phyloP scores from a whole-genome alignment of 2,113 vertebrate genomes.

The Ictidomys tridecemlineatus region DNA sequence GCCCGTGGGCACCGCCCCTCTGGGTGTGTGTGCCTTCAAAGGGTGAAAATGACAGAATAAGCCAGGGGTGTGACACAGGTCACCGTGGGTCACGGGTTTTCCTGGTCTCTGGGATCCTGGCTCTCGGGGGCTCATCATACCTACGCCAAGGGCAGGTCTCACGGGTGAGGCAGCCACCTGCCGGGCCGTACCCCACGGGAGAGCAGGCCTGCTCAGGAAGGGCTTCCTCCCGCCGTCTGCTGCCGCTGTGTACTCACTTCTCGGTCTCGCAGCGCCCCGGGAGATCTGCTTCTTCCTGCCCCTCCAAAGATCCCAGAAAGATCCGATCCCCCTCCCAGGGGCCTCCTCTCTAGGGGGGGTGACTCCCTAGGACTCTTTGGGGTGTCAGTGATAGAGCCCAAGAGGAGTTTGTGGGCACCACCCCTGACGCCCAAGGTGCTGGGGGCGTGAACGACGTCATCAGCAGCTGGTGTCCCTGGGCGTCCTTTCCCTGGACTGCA shows the following conservation, averaged over 20 bases:
- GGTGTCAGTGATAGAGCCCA: neutral
- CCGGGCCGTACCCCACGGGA: too few relatives aligned
- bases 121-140: accelerated
- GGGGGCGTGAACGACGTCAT: accelerated
- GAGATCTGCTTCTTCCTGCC: too few relatives aligned
- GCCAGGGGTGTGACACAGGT: neutral
- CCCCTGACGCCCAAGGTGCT: neutral
- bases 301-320: neutral
- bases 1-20: accelerated
- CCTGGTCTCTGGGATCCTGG: neutral
- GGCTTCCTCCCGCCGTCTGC: neutral
- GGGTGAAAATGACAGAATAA: accelerated
- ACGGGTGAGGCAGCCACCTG: neutral
- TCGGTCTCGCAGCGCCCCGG: accelerated
- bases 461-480: neutral
- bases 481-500: neutral
- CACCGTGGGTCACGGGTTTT: neutral
- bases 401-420: neutral
- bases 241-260: too few relatives aligned
- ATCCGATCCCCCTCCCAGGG: accelerated
- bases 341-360: neutral
- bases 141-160: neutral
- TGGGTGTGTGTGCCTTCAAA: neutral
- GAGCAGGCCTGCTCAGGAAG: neutral
- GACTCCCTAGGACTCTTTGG: neutral